Percentiles rank a stretch among this genome's conserved stretches.
phyloP scores from a whole-genome alignment of 2,888 invertebrate species.

The Scaptomyza tumidula region DNA sequence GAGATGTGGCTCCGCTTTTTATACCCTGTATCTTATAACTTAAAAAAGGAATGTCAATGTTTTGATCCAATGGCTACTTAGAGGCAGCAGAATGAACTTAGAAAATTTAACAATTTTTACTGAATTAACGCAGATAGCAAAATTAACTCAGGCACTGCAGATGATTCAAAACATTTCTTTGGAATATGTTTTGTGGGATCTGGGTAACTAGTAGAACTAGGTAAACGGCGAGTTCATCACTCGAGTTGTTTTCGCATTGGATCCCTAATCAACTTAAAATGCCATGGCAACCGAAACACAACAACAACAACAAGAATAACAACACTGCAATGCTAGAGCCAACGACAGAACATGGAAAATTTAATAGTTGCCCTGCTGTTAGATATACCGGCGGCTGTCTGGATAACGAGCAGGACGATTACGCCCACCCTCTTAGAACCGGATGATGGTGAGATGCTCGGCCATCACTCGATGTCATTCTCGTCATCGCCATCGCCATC shows the following conservation, averaged over 20 bases:
- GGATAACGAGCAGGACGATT: conserved; percentile 71
- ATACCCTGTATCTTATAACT: conserved; percentile 33
- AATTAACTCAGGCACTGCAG: background rate
- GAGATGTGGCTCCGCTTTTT: conserved; percentile 44
- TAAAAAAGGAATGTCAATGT: conserved; percentile 2
- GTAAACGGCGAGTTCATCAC: conserved; percentile 29
- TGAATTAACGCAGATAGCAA: background rate
- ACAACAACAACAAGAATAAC: conserved; percentile 23
- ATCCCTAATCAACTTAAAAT: conserved; percentile 74
- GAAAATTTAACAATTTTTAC: background rate
- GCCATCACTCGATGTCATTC: conserved; percentile 40
- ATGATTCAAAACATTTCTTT: background rate
- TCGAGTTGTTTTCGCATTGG: background rate
- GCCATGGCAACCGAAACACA: conserved; percentile 59
- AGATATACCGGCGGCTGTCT: conserved; percentile 53
- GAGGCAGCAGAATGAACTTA: background rate
- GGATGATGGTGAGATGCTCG: conserved; percentile 30
- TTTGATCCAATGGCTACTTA: background rate
- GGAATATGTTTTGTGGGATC: background rate
- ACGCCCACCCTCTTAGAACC: conserved; percentile 52
- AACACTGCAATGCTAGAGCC: conserved; percentile 22
- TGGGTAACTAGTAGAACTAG: conserved; percentile 1
- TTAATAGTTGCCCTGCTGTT: conserved; percentile 23
- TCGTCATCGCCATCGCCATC: conserved; percentile 22
- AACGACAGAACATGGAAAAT: conserved; percentile 37